These are phyloP conservation scores for Neogale vison DNA, from an alignment of 2,113 vertebrate genomes.

Conservation along the genomic window DNA sequence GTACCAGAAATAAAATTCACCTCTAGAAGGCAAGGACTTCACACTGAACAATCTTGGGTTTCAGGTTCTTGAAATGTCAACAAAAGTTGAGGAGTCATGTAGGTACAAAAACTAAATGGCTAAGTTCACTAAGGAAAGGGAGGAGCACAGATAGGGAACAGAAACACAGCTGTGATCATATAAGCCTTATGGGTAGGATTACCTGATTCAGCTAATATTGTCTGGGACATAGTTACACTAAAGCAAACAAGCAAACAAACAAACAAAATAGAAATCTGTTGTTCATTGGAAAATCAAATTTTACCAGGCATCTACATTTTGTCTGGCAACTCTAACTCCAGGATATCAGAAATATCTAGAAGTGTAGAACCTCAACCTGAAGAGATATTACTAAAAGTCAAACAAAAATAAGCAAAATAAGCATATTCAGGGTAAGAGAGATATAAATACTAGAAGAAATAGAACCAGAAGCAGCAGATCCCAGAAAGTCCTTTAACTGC, in stretches of 20 bases:
- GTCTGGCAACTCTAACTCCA: not conserved
- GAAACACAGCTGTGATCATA: not conserved
- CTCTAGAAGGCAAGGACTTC: not conserved
- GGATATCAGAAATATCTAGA: not conserved
- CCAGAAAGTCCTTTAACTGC: not conserved
- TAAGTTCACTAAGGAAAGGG: not conserved
- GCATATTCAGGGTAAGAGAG: not conserved
- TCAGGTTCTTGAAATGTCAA: not conserved
- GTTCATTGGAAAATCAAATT: not conserved
- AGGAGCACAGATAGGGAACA: too few species aligned
- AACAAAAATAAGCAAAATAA: not conserved
- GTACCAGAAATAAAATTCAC: not conserved
- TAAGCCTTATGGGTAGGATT: accelerated
- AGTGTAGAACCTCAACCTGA: not conserved
- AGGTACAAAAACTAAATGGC: not conserved
- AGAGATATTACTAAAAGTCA: not conserved
- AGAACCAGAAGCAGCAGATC: not conserved
- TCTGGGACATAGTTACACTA: not conserved
- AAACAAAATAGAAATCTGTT: not conserved
- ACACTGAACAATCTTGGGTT: not conserved
- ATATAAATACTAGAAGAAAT: not conserved
- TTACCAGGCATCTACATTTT: not conserved
- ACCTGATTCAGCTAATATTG: not conserved
- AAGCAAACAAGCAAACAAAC: not conserved
- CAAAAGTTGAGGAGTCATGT: not conserved